These are phyloP conservation scores for Bombylius discolor DNA, from an alignment of 2,888 invertebrate genomes.

Conservation along the genomic window DNA sequence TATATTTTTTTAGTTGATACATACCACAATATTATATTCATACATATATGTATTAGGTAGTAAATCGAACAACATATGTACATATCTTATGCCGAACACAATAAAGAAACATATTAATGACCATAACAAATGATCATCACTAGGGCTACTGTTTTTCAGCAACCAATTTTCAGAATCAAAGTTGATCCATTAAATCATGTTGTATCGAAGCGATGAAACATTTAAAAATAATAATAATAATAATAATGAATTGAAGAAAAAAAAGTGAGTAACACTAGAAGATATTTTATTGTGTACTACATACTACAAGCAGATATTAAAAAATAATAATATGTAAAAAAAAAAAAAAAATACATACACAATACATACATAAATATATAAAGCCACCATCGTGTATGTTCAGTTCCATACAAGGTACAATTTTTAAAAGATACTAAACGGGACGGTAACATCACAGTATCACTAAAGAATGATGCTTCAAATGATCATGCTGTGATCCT, in stretches of 20 bases:
- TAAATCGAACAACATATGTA: too few relatives aligned
- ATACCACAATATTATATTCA: too few relatives aligned
- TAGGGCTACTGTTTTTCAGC: slow-evolving; percentile 14
- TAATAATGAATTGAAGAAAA: too few relatives aligned
- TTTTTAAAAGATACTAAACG: too few relatives aligned
- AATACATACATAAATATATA: background rate
- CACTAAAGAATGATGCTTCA: background rate
- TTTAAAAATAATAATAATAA: too few relatives aligned
- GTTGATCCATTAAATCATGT: background rate
- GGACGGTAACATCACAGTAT: background rate
- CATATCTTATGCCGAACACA: too few relatives aligned
- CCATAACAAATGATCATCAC: slow-evolving; percentile 14
- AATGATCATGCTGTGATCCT: slow-evolving; percentile 12
- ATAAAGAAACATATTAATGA: slow-evolving; percentile 9
- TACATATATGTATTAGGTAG: too few relatives aligned
- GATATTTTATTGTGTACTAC: background rate
- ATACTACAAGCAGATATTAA: background rate
- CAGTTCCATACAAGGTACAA: too few relatives aligned
- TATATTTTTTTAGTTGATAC: too few relatives aligned
- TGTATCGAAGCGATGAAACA: background rate
- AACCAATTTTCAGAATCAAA: slow-evolving; percentile 6
- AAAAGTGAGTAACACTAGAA: too few relatives aligned
- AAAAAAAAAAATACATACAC: too few relatives aligned
- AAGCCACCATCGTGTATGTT: too few relatives aligned
- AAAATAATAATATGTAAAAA: background rate